Base-by-base conservation (phyloP, 2,888 invertebrate species). In the Xylota segnis region DNA sequence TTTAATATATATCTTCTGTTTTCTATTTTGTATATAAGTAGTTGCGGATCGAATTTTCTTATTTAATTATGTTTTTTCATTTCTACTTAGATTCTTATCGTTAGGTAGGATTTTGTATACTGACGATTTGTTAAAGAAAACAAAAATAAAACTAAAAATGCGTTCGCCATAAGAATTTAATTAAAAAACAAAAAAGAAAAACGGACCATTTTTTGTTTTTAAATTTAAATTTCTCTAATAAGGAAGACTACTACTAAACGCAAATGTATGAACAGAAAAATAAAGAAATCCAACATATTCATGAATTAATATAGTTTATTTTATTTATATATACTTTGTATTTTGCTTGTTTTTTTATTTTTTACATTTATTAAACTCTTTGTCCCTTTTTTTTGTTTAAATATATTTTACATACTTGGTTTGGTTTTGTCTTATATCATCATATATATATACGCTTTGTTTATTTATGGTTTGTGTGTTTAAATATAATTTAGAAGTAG, bases 401-500 rank as follows among this genome's bases (percentile, higher is more conserved):
- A 68, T 76, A 76, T 87, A 79, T 84, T 87, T 90, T 90, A 90
- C 89, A 74, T 82, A 81, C 32, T 76, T 63, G 7, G 72, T 70
- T 58, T 18, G 78, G 65, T 32, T 63, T 59, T 43, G 65, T 43
- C 58, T 70, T 56, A 56, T 59, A 52, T 52, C 56, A 65, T 65
- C 68, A 72, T 65, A 76, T 58, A 29, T 32, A 68, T 61, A 84
- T 45, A 70, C 66, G 58, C 37, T 45, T 75, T 70, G 40, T 86
- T 79, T 83, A 83, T 83, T 88, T 88, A 34, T 88, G 23, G 23
- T 1, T 87, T 87, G 87, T 83, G 70, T 87, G 52, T 77, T 83
- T 83, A 77, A 83, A 87, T 88, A 87, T 88, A 88, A 70, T 87
- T 89, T 88, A 88, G 87, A 86, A 81, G 84, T 82, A 87, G 89